Base-by-base conservation (phyloP, 2,113 vertebrate species). In the Erpornis zantholeuca region DNA sequence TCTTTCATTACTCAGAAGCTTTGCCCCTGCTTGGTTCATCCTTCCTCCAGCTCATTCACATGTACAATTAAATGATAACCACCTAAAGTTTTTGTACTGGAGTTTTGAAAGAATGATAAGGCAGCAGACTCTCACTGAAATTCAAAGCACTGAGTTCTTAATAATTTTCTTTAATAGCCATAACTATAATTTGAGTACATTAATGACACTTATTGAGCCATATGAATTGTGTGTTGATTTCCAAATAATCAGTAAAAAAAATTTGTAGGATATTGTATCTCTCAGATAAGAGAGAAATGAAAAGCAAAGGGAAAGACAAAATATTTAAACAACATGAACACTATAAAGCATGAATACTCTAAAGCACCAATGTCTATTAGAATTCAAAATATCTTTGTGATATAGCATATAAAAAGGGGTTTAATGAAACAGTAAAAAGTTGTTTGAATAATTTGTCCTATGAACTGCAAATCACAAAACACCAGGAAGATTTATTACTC, bases 361-460 rank as follows among this genome's bases (percentile, higher is more conserved):
- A 92, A 83, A 89, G 31, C 42, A 73, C 12, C 38, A 24, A 33
- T 52, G 16, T 14, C 45, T 76, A 47, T 8, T 35, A 38, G 25
- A 86, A 88, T 65, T 89, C 31, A 73, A 77, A 86, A 47, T 88
- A 82, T 42, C 82, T 90, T 40, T 82, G 56, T 96, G 73, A 91
- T 83, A 56, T n/a, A 54, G 64, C 83, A 91, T 77, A 82, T 94
- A 84, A 68, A 94, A 88, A 92, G 83, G 60, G 70, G 50, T 92
- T 95, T 95, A 91, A 97, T 93, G 84, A 96, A 90, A 75, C 79
- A 68, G 21, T 50, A 82, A 79, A 91, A 82, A 91, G 52, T 63
- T 53, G 16, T 45, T 88, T 83, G 81, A 94, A 85, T 91, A 86
- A 85, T 91, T 85, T 92, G 53, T 73, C 93, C 83, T 66, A 61